Conservation (phyloP, 2,797 vertebrate genomes). For the Ispidina lecontei region DNA sequence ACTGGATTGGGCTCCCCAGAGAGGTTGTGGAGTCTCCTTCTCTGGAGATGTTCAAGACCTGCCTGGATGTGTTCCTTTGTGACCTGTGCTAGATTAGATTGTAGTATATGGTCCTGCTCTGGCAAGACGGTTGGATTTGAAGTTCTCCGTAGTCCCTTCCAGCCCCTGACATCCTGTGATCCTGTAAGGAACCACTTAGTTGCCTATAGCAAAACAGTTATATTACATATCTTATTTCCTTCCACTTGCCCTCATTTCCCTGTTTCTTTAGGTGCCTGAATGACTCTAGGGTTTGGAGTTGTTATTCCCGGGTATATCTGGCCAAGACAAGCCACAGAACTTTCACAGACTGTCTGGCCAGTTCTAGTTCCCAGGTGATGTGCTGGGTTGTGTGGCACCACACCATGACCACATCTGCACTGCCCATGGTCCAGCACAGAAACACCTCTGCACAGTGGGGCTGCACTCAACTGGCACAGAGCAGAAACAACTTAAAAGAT, state of each 20-base stretch:
- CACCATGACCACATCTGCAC: neutral
- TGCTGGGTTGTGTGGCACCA: neutral
- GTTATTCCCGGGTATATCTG: neutral
- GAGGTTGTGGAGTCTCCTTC: no score
- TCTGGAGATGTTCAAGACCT: no score
- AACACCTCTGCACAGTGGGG: neutral
- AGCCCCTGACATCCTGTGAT: no score
- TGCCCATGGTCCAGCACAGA: neutral
- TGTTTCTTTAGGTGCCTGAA: neutral
- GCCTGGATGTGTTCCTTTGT: no score
- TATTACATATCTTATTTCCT: rapidly evolving
- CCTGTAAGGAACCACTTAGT: neutral
- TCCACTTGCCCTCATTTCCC: neutral
- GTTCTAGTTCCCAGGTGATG: rapidly evolving
- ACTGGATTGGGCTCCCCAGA: no score
- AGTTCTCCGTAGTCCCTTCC: no score
- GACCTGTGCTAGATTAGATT: no score
- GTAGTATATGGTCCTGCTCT: no score
- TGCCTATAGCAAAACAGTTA: neutral
- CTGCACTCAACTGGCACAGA: rapidly evolving
- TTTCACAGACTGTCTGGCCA: neutral
- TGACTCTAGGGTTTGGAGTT: neutral
- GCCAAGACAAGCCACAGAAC: neutral
- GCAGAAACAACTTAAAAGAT: neutral
- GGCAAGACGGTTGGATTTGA: no score